Percentiles rank a stretch among this genome's conserved stretches.
These are phyloP conservation scores for Dermochelys coriacea DNA, from an alignment of 2,797 vertebrate genomes.

Conservation along the genomic window DNA sequence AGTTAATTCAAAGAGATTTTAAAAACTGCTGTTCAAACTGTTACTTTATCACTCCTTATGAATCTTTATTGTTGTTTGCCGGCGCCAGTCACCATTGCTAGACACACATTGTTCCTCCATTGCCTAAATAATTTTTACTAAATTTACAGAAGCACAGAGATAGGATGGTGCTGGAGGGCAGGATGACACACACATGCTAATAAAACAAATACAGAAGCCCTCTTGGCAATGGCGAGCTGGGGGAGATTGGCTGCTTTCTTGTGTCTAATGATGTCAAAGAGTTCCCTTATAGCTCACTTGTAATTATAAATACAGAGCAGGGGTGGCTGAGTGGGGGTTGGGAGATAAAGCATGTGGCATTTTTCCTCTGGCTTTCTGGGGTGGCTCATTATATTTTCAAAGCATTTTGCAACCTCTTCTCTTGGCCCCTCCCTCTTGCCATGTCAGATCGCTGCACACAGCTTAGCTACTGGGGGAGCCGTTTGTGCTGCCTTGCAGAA, in stretches of 20 bases:
- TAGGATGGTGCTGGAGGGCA: conserved; percentile 68
- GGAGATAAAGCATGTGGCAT: conserved; percentile 22
- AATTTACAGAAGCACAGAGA: conserved; percentile 64
- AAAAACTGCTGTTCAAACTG: conserved; percentile 60
- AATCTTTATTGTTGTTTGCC: conserved; percentile 73
- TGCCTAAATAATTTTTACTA: conserved; percentile 65
- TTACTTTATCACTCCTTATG: conserved; percentile 46
- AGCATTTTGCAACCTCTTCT: background rate
- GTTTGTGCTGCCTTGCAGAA: background rate
- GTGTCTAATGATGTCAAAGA: conserved; percentile 48
- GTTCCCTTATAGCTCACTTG: conserved; percentile 17
- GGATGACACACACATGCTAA: conserved; percentile 59
- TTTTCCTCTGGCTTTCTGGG: background rate
- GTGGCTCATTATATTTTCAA: conserved; percentile 6
- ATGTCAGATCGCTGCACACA: background rate
- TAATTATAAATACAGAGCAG: conserved; percentile 37
- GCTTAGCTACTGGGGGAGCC: background rate
- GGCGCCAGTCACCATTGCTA: conserved; percentile 66
- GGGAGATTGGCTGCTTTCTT: conserved; percentile 34
- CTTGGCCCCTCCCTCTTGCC: background rate
- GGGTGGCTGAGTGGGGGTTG: background rate
- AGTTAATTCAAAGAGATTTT: conserved; percentile 46
- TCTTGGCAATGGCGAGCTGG: background rate
- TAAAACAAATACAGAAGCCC: conserved; percentile 49
- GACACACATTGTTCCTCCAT: conserved; percentile 68